A percentile compares a stretch with the other conserved stretches of the same genome.
phyloP scores from a whole-genome alignment of 2,797 vertebrate genomes.

The Pseudopleuronectes americanus region DNA sequence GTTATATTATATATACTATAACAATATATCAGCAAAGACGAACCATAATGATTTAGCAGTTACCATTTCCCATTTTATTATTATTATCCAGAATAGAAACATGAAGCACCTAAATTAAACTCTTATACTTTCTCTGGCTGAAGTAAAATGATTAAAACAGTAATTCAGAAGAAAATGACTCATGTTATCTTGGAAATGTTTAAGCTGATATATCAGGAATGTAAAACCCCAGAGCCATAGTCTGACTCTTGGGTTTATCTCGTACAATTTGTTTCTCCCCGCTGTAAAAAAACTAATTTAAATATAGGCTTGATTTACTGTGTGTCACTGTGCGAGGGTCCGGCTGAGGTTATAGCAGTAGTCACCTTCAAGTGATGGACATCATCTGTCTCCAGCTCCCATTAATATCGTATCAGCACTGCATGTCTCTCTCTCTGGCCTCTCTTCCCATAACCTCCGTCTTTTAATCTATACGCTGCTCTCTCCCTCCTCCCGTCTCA shows the following conservation, averaged over 20 bases:
- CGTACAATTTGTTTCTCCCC: constrained; percentile 26
- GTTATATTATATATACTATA: background rate
- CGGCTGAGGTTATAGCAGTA: constrained; percentile 19
- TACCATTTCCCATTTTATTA: background rate
- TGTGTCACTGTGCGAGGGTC: constrained; percentile 21
- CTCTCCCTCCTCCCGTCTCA: constrained; percentile 39
- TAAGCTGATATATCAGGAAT: constrained; percentile 33
- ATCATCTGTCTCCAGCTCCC: constrained; percentile 50
- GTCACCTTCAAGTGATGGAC: constrained; percentile 73
- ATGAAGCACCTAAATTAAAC: background rate
- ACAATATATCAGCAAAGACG: background rate
- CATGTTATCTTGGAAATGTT: constrained; percentile 33
- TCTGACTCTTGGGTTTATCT: constrained; percentile 41
- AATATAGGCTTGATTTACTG: constrained; percentile 42
- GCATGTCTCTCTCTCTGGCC: constrained; percentile 6
- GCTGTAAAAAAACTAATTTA: constrained; percentile 30
- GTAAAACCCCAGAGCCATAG: constrained; percentile 20
- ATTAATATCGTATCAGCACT: constrained; percentile 34
- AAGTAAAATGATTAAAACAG: background rate
- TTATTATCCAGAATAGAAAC: background rate
- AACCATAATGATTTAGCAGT: background rate
- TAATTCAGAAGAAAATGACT: constrained; percentile 9
- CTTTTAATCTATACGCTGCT: constrained; percentile 18
- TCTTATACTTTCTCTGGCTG: background rate
- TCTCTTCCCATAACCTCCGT: constrained; percentile 22